Conservation (phyloP, 92 coral and sea anemone genomes). For the Actinostola sp. region DNA sequence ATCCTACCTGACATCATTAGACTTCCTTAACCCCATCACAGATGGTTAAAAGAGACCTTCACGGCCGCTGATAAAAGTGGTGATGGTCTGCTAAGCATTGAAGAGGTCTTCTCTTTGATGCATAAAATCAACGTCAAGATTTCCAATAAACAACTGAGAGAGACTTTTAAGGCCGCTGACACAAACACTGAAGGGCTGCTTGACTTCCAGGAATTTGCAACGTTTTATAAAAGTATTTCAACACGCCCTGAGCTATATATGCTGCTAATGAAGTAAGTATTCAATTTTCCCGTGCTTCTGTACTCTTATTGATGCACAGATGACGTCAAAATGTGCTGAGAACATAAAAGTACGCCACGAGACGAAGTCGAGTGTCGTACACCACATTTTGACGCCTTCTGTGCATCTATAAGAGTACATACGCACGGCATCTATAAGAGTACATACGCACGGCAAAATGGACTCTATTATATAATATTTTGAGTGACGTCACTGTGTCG, state of each 20-base stretch:
- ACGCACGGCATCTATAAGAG: too few relatives aligned
- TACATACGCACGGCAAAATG: too few relatives aligned
- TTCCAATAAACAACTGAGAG: constrained; percentile 63
- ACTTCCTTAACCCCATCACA: constrained; percentile 31
- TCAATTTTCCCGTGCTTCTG: neutral
- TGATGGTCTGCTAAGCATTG: constrained; percentile 76
- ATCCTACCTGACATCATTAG: too few relatives aligned
- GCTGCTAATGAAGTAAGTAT: constrained; percentile 60
- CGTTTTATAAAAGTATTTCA: constrained; percentile 81
- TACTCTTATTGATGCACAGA: neutral
- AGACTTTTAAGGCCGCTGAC: constrained; percentile 76
- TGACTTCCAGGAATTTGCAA: constrained; percentile 76
- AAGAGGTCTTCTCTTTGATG: constrained; percentile 72
- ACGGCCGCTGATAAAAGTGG: constrained; percentile 83
- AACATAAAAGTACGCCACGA: too few relatives aligned
- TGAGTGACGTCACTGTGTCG: too few relatives aligned
- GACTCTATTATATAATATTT: too few relatives aligned
- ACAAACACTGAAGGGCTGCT: constrained; percentile 73
- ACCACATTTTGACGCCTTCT: too few relatives aligned
- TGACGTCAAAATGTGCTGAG: too few relatives aligned
- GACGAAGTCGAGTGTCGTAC: too few relatives aligned
- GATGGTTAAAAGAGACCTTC: constrained; percentile 73
- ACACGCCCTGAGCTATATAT: constrained; percentile 74
- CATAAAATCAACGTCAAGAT: constrained; percentile 82
- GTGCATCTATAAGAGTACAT: too few relatives aligned